Evolutionary conservation across 2,113 vertebrate genomes (phyloP).

Genomic region (Perca fluviatilis): DNA sequence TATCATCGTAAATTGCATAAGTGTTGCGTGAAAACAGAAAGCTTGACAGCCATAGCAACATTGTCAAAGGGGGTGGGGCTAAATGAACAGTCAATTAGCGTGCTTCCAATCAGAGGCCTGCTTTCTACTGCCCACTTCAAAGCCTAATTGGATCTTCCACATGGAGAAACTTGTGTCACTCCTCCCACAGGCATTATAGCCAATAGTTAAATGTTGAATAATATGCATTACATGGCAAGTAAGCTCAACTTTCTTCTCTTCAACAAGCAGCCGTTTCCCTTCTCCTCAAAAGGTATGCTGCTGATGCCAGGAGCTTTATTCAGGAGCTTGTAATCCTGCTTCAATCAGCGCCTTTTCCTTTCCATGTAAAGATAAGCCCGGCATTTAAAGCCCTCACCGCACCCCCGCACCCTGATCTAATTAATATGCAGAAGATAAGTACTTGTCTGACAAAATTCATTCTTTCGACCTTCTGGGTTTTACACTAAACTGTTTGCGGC

Average conservation of each 20-base stretch:
- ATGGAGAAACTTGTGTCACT: conserved; percentile 14
- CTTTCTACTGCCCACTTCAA: neutral
- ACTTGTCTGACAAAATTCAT: conserved; percentile 82
- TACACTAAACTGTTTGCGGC: conserved; percentile 79
- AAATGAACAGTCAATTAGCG: neutral
- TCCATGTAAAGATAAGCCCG: conserved; percentile 82
- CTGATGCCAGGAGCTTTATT: conserved; percentile 83
- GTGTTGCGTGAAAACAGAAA: neutral
- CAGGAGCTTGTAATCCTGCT: conserved; percentile 83
- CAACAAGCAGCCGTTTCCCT: conserved; percentile 68
- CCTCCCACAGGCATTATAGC: conserved; percentile 13
- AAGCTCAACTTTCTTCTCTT: conserved; percentile 56
- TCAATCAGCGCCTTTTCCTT: conserved; percentile 84
- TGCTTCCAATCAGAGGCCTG: conserved; percentile 9
- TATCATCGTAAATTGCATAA: neutral
- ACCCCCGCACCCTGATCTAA: conserved; percentile 71
- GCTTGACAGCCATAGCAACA: neutral
- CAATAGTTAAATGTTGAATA: conserved; percentile 28
- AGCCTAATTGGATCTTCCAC: conserved; percentile 9
- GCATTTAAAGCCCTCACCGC: conserved; percentile 78
- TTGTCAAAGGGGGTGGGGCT: neutral
- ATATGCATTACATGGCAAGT: conserved; percentile 32
- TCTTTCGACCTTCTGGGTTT: conserved; percentile 83
- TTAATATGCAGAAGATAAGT: conserved; percentile 86
- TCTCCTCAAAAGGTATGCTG: conserved; percentile 73